These are phyloP conservation scores for Ostrea edulis DNA, from an alignment of 1,140 invertebrate species.

Conservation along the genomic window DNA sequence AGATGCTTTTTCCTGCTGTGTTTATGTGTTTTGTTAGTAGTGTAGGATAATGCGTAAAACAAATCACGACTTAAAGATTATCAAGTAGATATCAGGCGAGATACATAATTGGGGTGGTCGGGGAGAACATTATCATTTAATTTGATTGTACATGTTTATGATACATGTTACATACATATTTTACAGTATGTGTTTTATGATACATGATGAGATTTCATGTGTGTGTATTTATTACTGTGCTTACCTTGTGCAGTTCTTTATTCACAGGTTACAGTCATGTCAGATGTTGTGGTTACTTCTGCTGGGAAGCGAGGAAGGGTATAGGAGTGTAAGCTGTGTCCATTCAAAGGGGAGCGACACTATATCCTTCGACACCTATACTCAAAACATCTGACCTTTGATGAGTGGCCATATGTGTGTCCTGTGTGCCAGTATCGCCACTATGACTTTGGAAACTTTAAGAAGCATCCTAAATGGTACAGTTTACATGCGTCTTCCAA, in stretches of 20 bases:
- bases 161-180: too few species aligned
- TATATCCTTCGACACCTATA: background rate
- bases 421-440: background rate
- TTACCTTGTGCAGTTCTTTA: background rate
- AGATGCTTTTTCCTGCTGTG: too few species aligned
- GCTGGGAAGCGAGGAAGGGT: background rate
- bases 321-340: background rate
- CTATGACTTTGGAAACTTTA: background rate
- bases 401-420: conserved; percentile 10
- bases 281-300: too few species aligned
- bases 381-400: background rate
- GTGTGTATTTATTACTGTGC: background rate
- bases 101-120: too few species aligned
- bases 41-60: background rate
- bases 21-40: too few species aligned
- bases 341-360: background rate
- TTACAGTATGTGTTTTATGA: too few species aligned
- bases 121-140: too few species aligned
- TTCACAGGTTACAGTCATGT: too few species aligned
- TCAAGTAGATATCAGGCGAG: too few species aligned
- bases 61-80: conserved; percentile 19
- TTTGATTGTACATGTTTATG: too few species aligned
- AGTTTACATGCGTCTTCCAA: background rate
- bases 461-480: conserved; percentile 12
- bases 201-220: background rate